Base-by-base conservation (phyloP, 2,797 vertebrate genomes). In the Borostomias antarcticus region DNA sequence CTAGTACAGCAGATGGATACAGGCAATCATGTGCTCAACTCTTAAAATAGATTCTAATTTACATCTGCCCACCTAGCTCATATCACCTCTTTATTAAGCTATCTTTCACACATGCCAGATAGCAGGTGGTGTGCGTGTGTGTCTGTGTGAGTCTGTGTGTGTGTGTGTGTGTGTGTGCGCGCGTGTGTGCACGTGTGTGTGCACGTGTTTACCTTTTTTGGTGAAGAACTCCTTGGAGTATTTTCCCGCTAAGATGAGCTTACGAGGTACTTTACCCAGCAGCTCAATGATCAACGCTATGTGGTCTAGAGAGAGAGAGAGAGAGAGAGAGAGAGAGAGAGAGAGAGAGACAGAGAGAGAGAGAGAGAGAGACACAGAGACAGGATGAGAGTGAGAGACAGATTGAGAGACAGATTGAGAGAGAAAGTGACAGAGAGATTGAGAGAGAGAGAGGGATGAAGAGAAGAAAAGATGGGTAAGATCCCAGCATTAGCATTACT, bases 151-250 rank as follows among this genome's bases (percentile, higher is more conserved):
- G n/a, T n/a, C n/a, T n/a, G n/a, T n/a, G n/a, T n/a, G n/a, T n/a
- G n/a, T n/a, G n/a, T n/a, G n/a, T n/a, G n/a, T n/a, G n/a, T n/a
- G n/a, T n/a, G n/a, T n/a, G n/a, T n/a, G n/a, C n/a, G n/a, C n/a
- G n/a, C n/a, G n/a, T n/a, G n/a, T n/a, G n/a, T n/a, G n/a, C n/a
- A n/a, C n/a, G n/a, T n/a, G n/a, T n/a, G n/a, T n/a, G n/a, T n/a
- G n/a, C n/a, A n/a, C n/a, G 3, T 37, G 62, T 80, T 86, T 95
- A 98, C 96, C 97, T 97, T 99, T 98, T 92, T 98, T 99, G 86
- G 95, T 98, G 93, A 99, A 99, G 86, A 98, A 99, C 64, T 98
- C 97, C 93, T 98, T 99, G 77, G 96, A 94, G 86, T 99, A 98
- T 94, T 99, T 99, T 77, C 98, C 98, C 47, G 94, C 93, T 77